Conservation (phyloP, 2,797 vertebrate genomes). For the Pangasius larnaudii region DNA sequence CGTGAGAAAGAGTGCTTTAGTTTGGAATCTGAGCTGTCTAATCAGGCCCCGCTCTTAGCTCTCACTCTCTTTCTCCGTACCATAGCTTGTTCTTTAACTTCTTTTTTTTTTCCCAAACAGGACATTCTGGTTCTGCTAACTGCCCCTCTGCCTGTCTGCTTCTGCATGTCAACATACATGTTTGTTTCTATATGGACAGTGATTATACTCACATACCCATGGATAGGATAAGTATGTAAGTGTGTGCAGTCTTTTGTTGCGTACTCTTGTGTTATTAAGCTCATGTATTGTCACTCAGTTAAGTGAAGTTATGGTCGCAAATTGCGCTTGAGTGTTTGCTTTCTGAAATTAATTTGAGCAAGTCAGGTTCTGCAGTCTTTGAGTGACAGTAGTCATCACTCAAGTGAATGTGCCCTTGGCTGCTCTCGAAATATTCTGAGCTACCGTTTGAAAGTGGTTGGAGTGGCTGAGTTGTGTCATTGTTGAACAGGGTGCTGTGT, state of each 20-base stretch:
- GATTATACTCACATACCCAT: background rate
- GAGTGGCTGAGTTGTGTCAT: slow-evolving; percentile 46
- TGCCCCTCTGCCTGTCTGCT: slow-evolving; percentile 14
- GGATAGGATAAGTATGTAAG: background rate
- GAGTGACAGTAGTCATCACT: slow-evolving; percentile 51
- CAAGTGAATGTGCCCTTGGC: slow-evolving; percentile 35
- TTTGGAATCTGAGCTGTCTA: slow-evolving; percentile 65
- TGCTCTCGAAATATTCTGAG: background rate
- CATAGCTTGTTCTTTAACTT: slow-evolving; percentile 34
- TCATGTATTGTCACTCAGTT: no score
- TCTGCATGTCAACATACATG: slow-evolving; percentile 14
- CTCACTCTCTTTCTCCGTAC: slow-evolving; percentile 27
- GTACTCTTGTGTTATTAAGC: background rate
- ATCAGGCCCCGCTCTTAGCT: slow-evolving; percentile 53
- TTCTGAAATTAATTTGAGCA: background rate
- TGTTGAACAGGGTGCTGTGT: background rate
- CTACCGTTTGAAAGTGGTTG: slow-evolving; percentile 47
- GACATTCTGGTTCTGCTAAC: slow-evolving; percentile 71
- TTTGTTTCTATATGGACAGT: background rate
- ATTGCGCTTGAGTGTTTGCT: background rate
- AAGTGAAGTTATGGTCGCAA: background rate
- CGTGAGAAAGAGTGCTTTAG: slow-evolving; percentile 35
- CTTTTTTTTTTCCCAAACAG: slow-evolving; percentile 60
- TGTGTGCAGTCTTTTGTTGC: slow-evolving; percentile 28
- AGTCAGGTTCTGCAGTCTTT: background rate